Base-by-base conservation (phyloP, 2,113 vertebrate genomes). In the Lepisosteus oculatus region DNA sequence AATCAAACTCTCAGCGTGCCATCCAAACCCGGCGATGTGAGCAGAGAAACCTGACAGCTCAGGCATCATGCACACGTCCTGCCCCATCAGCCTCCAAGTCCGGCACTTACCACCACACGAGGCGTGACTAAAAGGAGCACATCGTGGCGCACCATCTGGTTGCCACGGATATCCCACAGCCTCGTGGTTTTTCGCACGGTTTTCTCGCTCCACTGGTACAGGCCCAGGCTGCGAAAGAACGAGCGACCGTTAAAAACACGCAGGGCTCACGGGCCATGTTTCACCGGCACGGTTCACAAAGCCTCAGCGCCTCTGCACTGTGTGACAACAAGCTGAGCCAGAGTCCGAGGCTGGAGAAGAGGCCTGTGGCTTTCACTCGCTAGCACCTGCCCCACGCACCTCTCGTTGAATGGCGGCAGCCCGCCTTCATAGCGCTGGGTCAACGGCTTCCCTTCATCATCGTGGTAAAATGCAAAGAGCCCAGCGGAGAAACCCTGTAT, bases 161-260 rank as follows among this genome's bases (percentile, higher is more conserved):
- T 92, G 69, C 92, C 93, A 43, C 92, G 92, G 66, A 95, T 55
- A 42, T 97, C 90, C 97, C 97, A 99, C 17, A 92, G 74, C 56
- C 96, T 88, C 71, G 85, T 91, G 7, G 95, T 93, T 74, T 81
- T 91, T 13, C 83, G 86, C 78, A 98, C 89, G 3, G 99, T 93
- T 43, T 90, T 93, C 65, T 88, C 91, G 65, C 97, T 99, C 97
- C 97, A 99, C 78, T 99, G 96, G 83, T 99, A 98, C 43, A 99
- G 88, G 72, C 97, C 96, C 78, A 98, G 89, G 72, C 97, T 99
- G 89, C 2, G 79, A 85, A 72, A 70, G 79, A 67, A 77, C 5
- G 47, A 6, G 9, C 5, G 47, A 9, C n/a, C 42, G 65, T 29
- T 42, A 54, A 1, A 41, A 12, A 3, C 54, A 67, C 41, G 15